Conservation (phyloP, 2,888 invertebrate genomes). For the Elegia similella region DNA sequence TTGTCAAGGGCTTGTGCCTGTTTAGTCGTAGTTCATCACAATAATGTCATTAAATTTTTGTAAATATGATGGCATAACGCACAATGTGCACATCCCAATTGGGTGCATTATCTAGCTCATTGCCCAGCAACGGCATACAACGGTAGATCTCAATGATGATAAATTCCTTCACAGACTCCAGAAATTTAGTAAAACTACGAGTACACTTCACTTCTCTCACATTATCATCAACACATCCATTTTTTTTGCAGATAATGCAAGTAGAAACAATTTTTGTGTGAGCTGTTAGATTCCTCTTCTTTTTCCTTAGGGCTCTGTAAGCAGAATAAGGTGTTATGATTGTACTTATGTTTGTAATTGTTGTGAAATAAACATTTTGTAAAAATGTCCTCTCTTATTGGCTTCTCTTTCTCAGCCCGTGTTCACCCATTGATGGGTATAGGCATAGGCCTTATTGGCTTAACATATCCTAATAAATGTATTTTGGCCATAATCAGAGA, state of each 20-base stretch:
- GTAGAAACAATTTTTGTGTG: slow-evolving; percentile 11
- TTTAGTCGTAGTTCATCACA: slow-evolving; percentile 16
- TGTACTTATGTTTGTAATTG: slow-evolving; percentile 68
- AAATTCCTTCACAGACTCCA: slow-evolving; percentile 39
- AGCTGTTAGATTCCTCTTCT: slow-evolving; percentile 24
- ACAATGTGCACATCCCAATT: slow-evolving; percentile 65
- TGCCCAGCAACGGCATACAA: slow-evolving; percentile 68
- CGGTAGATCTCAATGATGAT: slow-evolving; percentile 58
- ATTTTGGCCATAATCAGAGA: too few species aligned
- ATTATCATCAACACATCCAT: slow-evolving; percentile 33
- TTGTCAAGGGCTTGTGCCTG: slow-evolving; percentile 13
- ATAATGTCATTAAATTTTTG: slow-evolving; percentile 21
- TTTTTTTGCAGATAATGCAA: slow-evolving; percentile 39
- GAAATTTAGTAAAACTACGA: slow-evolving; percentile 43
- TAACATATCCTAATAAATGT: too few species aligned
- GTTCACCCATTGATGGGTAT: too few species aligned
- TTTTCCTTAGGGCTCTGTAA: slow-evolving; percentile 43
- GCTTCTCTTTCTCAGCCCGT: too few species aligned
- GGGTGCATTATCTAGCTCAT: slow-evolving; percentile 53
- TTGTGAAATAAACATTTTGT: slow-evolving; percentile 53
- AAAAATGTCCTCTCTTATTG: slow-evolving; percentile 17
- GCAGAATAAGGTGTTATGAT: slow-evolving; percentile 36
- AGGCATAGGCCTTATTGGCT: too few species aligned
- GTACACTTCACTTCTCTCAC: slow-evolving; percentile 40
- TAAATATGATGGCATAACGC: slow-evolving; percentile 53